Percentiles rank a stretch among this genome's conserved stretches.
Evolutionary conservation across 1,140 invertebrate species (phyloP).

Genomic region (Drosophila subobscura): DNA sequence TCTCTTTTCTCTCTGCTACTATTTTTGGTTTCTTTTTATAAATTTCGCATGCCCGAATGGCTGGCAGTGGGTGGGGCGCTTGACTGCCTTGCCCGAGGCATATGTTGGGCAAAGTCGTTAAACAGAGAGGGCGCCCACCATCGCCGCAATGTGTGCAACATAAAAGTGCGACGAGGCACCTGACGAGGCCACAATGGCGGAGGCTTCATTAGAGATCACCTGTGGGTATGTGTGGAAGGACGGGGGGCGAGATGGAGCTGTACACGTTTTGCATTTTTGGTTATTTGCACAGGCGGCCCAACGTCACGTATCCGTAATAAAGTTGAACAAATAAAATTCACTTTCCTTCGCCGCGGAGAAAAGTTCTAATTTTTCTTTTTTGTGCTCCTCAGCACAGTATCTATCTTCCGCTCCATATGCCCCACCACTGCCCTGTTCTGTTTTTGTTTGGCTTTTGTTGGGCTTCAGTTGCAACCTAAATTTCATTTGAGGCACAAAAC

Average conservation of each 20-base stretch:
- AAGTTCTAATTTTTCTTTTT: slow-evolving; percentile 75
- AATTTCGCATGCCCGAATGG: slow-evolving; percentile 48
- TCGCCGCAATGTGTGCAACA: slow-evolving; percentile 64
- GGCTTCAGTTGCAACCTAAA: slow-evolving; percentile 82
- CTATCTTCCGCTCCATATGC: neutral
- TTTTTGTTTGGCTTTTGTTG: slow-evolving; percentile 77
- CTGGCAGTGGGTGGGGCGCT: neutral
- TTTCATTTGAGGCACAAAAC: slow-evolving; percentile 82
- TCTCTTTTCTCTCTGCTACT: neutral
- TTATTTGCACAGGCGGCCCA: slow-evolving; percentile 77
- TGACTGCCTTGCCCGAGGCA: slow-evolving; percentile 2
- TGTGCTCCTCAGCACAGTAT: neutral
- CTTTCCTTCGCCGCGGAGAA: slow-evolving; percentile 70
- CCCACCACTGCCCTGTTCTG: slow-evolving; percentile 29
- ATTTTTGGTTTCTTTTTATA: slow-evolving; percentile 40
- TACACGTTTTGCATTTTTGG: slow-evolving; percentile 76
- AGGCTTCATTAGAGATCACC: slow-evolving; percentile 74
- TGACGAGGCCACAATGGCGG: slow-evolving; percentile 48
- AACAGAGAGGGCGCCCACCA: slow-evolving; percentile 39
- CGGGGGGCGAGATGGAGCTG: neutral
- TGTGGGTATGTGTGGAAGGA: slow-evolving; percentile 1
- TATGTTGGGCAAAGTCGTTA: slow-evolving; percentile 67
- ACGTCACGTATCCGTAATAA: slow-evolving; percentile 81
- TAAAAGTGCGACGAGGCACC: slow-evolving; percentile 71
- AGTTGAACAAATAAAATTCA: slow-evolving; percentile 82